Evolutionary conservation across 1,140 invertebrate genomes (phyloP), one percentile per base, ranked within the genome.

Genomic region (Mercenaria mercenaria): DNA sequence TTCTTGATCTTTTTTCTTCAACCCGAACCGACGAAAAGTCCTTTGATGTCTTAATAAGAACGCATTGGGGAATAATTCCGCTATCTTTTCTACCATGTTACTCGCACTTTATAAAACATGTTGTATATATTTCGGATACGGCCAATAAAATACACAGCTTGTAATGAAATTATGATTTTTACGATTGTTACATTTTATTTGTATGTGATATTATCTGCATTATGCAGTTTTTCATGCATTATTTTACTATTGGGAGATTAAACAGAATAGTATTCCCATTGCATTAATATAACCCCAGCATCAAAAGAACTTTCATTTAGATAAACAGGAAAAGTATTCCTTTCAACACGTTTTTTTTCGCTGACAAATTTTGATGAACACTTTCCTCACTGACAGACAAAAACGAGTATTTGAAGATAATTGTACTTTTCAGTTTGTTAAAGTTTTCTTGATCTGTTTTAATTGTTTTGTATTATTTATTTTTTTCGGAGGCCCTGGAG

Each of bases 1-100:
- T 87, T 76, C 74, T 77, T 87, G 84, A 87, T 87, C 84, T 87
- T 87, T 76, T 87, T 87, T 87, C 72, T 87, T 87, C 84, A 87
- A 76, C 84, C 84, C 34, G 50, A 77, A 72, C 84, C 47, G 37
- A 56, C 47, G 67, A 87, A 43, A 43, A 39, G 32, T 52, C 50
- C 67, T 87, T 87, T 85, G 82, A 85, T 72, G 82, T 82, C 80
- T 82, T 67, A 82, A 82, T 82, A 64, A 32, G 56, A 67, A 82
- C 37, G 15, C 52, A 82, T 64, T 82, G 20, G 80, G 80, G 61
- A 79, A 56, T 50, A 79, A 79, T 79, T 79, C 76, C 18, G 15
- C 47, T 79, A 79, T 79, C 47, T 37, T 39, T 67, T 82, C 67
- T 34, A 29, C 41, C 37, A 29, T 82, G 56, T 82, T 82, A 29